These are phyloP conservation scores for Hypomesus transpacificus DNA, from an alignment of 2,113 vertebrate species.

Conservation along the genomic window DNA sequence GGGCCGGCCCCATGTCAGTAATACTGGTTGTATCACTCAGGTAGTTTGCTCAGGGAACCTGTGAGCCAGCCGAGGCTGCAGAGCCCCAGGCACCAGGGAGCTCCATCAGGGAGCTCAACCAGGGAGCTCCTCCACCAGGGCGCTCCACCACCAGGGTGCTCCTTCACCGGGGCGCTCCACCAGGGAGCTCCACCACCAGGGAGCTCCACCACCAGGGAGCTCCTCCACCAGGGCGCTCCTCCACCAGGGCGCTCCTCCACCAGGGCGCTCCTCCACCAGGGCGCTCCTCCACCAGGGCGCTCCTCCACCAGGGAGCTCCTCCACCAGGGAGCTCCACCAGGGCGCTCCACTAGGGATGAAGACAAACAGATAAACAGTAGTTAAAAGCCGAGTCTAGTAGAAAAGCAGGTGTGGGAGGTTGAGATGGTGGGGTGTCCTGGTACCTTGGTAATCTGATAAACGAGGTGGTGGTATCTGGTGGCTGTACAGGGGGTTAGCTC, in stretches of 20 bases:
- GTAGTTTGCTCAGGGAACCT: slow-evolving; percentile 80
- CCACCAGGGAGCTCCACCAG: slow-evolving; percentile 63
- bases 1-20: slow-evolving; percentile 24
- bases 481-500: too few relatives aligned
- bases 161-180: slow-evolving; percentile 60
- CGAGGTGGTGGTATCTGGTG: too few relatives aligned
- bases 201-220: slow-evolving; percentile 65
- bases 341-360: too few relatives aligned
- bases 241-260: slow-evolving; percentile 52
- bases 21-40: slow-evolving; percentile 56
- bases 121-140: slow-evolving; percentile 60
- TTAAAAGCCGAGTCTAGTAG: neutral
- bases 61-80: slow-evolving; percentile 76
- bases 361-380: neutral
- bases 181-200: too few relatives aligned
- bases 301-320: slow-evolving; percentile 48
- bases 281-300: slow-evolving; percentile 65
- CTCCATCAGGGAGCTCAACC: slow-evolving; percentile 64
- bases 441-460: neutral
- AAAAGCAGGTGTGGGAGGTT: neutral
- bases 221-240: too few relatives aligned
- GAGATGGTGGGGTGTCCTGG: slow-evolving; percentile 16
- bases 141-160: slow-evolving; percentile 54
- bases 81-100: slow-evolving; percentile 59
- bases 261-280: slow-evolving; percentile 61